phyloP scores from a whole-genome alignment of 2,797 vertebrate species.

The Carcharodon carcharias region DNA sequence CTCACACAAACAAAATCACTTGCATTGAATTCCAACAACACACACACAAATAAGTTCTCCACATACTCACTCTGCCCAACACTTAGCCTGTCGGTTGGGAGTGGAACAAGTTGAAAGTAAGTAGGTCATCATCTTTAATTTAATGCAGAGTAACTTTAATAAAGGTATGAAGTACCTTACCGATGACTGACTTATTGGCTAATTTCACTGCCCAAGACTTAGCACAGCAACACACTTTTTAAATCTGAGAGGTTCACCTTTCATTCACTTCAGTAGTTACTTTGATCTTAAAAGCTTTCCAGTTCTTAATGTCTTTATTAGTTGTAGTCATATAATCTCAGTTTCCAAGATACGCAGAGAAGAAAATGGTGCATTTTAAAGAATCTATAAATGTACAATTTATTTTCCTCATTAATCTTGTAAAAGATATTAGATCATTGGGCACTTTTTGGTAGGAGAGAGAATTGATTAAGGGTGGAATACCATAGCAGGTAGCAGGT shows the following conservation, averaged over 20 bases:
- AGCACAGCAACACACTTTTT: background rate
- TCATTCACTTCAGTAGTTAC: slow-evolving; percentile 1
- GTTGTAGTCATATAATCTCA: background rate
- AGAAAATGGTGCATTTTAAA: background rate
- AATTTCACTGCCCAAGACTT: background rate
- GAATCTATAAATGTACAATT: background rate
- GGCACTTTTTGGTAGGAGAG: background rate
- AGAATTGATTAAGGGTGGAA: background rate
- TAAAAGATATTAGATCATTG: background rate
- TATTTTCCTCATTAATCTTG: background rate
- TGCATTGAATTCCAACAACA: background rate
- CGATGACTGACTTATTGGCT: background rate
- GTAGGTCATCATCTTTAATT: background rate
- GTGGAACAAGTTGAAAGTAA: background rate
- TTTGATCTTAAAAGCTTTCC: slow-evolving; percentile 1
- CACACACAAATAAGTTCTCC: background rate
- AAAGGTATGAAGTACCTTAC: background rate
- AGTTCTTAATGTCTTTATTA: background rate
- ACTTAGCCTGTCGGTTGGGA: background rate
- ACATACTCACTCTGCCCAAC: background rate
- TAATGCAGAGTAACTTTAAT: background rate
- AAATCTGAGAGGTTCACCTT: background rate
- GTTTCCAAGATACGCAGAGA: background rate
- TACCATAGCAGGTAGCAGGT: background rate
- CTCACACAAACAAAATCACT: background rate